A percentile compares a stretch with the other conserved stretches of the same genome.
Conservation (phyloP, 2,113 vertebrate species). For the Engystomops pustulosus region DNA sequence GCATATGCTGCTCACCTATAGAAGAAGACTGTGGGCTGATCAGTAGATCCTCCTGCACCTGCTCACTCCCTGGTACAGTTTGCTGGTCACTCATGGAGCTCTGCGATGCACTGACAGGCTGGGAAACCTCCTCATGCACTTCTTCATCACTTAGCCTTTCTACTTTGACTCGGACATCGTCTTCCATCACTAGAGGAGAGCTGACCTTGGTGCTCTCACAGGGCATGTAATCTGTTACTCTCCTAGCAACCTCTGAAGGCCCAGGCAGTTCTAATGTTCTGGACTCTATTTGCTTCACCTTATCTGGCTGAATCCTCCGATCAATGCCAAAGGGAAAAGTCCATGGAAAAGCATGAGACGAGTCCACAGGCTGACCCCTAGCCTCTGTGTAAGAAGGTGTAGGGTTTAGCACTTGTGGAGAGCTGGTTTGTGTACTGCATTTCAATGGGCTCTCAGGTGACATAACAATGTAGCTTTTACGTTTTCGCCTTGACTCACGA, state of each 20-base stretch:
- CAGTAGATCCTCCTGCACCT: slow-evolving; percentile 95
- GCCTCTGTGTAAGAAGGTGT: slow-evolving; percentile 89
- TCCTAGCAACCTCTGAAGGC: slow-evolving; percentile 80
- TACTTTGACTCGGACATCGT: slow-evolving; percentile 94
- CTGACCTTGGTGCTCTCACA: slow-evolving; percentile 90
- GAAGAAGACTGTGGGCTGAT: slow-evolving; percentile 99
- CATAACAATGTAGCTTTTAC: slow-evolving; percentile 92
- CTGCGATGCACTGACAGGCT: slow-evolving; percentile 93
- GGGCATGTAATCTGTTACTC: slow-evolving; percentile 86
- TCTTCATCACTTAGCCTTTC: slow-evolving; percentile 96
- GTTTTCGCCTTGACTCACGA: slow-evolving; percentile 91
- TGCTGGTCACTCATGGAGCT: slow-evolving; percentile 97
- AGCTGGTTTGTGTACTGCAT: slow-evolving; percentile 87
- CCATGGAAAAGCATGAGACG: slow-evolving; percentile 95
- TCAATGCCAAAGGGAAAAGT: slow-evolving; percentile 97
- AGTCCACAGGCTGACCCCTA: slow-evolving; percentile 88
- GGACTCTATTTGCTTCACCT: slow-evolving; percentile 89
- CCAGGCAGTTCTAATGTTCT: slow-evolving; percentile 88
- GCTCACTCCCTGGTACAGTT: slow-evolving; percentile 95
- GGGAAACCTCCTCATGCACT: slow-evolving; percentile 91
- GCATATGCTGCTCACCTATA: slow-evolving; percentile 86
- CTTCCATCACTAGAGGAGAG: slow-evolving; percentile 83
- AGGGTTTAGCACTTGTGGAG: slow-evolving; percentile 91
- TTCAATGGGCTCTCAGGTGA: slow-evolving; percentile 94
- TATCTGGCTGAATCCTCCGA: slow-evolving; percentile 89